Evolutionary conservation across 53 echinoderm and acorn worm genomes (phyloP).

Genomic region (Holothuria leucospilota): DNA sequence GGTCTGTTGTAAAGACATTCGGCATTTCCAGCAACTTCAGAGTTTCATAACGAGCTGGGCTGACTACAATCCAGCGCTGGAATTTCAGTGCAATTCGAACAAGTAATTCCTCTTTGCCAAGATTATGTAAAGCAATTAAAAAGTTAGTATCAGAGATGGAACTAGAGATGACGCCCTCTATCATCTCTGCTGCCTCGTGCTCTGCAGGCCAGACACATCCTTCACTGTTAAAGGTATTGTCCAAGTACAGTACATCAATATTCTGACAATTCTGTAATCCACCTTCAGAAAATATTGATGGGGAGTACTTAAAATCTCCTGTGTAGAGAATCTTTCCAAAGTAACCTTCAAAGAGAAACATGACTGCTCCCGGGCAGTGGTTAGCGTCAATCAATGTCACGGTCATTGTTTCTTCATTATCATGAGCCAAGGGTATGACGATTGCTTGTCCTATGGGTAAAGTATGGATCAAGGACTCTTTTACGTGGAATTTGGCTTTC

Average conservation of each 20-base stretch:
- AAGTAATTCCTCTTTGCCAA: slow-evolving; percentile 90
- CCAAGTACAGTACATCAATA: slow-evolving; percentile 79
- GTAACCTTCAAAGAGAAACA: slow-evolving; percentile 96
- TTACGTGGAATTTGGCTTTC: slow-evolving; percentile 63
- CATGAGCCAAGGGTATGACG: slow-evolving; percentile 65
- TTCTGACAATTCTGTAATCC: slow-evolving; percentile 18
- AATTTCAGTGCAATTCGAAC: slow-evolving; percentile 72
- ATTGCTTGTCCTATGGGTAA: slow-evolving; percentile 66
- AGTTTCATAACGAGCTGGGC: slow-evolving; percentile 54
- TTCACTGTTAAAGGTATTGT: slow-evolving; percentile 87
- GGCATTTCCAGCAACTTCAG: slow-evolving; percentile 71
- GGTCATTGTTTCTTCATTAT: slow-evolving; percentile 80
- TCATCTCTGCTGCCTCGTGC: slow-evolving; percentile 47
- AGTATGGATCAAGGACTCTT: slow-evolving; percentile 51
- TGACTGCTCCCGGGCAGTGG: slow-evolving; percentile 92
- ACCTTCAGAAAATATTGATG: slow-evolving; percentile 59
- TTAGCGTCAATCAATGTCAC: slow-evolving; percentile 90
- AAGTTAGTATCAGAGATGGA: slow-evolving; percentile 52
- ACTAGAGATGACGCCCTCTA: slow-evolving; percentile 64
- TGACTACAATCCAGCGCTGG: slow-evolving; percentile 74
- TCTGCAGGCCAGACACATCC: slow-evolving; percentile 65
- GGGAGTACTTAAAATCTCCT: slow-evolving; percentile 81
- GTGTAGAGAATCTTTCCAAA: slow-evolving; percentile 93
- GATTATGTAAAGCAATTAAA: slow-evolving; percentile 77
- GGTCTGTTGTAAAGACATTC: slow-evolving; percentile 78